Evolutionary conservation across 2,113 vertebrate species (phyloP), one percentile per base, ranked within the genome.

Genomic region (Salvelinus sp.): DNA sequence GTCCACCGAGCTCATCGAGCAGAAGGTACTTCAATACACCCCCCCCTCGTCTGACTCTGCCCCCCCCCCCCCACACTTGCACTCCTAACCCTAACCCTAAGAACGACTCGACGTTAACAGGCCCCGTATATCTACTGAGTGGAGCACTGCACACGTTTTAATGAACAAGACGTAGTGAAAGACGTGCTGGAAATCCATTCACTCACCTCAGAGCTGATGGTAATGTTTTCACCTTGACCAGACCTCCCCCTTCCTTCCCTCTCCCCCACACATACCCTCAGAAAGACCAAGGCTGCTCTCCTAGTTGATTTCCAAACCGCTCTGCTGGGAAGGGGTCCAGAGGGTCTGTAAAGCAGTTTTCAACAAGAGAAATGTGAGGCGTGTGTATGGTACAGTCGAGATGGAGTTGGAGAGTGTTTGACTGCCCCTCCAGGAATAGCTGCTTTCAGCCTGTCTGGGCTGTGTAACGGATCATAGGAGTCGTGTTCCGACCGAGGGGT

Each of bases 1-100:
- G 85, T 94, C 93, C 33, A 82, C 91, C 54, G 90, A 88, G 83
- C 81, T 93, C 5, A 94, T 95, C 25, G 94, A 95, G 74, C 95
- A 96, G 85, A 97, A 96, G 95, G 96, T 97, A 88, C 10, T 63
- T 74, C 38, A 22, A 14, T 6, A 28, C 64, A 6, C 22, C 0
- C 63, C 16, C 16, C 22, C 47, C 23, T 4, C 69, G n/a, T 47
- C 38, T 44, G 38, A 44, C 38, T 44, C 38, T 44, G 38, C 6
- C 30, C 20, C 33, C n/a, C 7, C 20, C 68, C 54, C 54, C 25
- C 23, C 23, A n/a, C n/a, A n/a, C n/a, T n/a, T 13, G 68, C 18
- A 7, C 3, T 22, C 25, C 63, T 28, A 48, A 77, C 64, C 44
- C 57, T 33, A 48, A 77, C 64, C 44, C 57, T 33, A 9, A 48